Base-by-base conservation (phyloP, 2,797 vertebrate genomes). In the Hippopotamyrus pictus region DNA sequence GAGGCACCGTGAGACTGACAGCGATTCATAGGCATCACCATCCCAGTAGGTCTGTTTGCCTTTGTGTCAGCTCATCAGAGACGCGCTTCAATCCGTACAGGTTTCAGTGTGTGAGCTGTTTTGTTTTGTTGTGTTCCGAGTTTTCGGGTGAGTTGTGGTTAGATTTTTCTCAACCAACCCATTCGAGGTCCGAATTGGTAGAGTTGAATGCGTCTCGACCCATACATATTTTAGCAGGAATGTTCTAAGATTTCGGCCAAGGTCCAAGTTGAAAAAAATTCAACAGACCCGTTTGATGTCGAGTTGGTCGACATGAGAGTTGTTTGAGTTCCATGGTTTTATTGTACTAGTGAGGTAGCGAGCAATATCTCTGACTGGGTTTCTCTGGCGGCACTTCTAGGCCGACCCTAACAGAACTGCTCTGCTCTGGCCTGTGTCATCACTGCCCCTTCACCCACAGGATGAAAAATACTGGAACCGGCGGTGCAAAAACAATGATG, bases 401-500 rank as follows among this genome's bases (percentile, higher is more conserved):
- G 46, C 22, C 22, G 12, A 25, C 89, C 85, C 41, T 6, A 41
- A n/a, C 29, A 14, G 59, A 22, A 29, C n/a, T 7, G 29, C 57
- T 73, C 83, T 53, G 85, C 85, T 53, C 46, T 17, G 11, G n/a
- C n/a, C 76, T 4, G 5, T 50, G 37, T 59, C 53, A 6, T 25
- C 37, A 46, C 19, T 46, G 2, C 89, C 22, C 76, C 2, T 41
- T 46, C 2, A 29, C 73, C 46, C 82, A 4, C 87, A 99, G 98
- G 98, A 99, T 1, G 97, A 98, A 79, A 97, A 97, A 90, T 99
- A 99, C 91, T 99, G 98, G 98, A 97, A 94, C 93, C 95, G 98
- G 33, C 94, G 98, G 51, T 97, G 96, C 89, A 97, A 97, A 94
- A 98, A 99, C 95, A 99, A 99, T 0, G 98, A 98, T 86, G 98